Base-by-base conservation (phyloP, 2,113 vertebrate genomes). In the Solea senegalensis region DNA sequence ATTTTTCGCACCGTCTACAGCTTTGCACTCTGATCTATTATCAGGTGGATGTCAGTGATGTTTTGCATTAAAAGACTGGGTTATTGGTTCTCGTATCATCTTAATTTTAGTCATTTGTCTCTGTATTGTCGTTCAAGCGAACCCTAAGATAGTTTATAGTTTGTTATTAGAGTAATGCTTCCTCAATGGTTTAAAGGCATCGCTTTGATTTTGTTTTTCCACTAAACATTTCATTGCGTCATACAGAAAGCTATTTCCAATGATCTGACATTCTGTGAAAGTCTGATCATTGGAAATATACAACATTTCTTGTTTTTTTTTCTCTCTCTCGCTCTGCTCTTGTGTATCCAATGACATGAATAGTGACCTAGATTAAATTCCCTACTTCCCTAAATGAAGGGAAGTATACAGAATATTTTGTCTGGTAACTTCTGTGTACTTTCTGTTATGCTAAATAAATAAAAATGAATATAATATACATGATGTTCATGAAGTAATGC, bases 401-500 rank as follows among this genome's bases (percentile, higher is more conserved):
- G 57, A 46, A 80, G 41, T 9, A 16, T 46, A 77, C 69, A 85
- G 68, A 67, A 61, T 86, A 85, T 83, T 85, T 86, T 85, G 69
- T 79, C 52, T 76, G 62, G 61, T 78, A 72, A 65, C 62, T 76
- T 65, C 58, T 21, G 57, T 76, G 59, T 84, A 82, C 57, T 78
- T 86, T 89, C 81, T 53, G 49, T 80, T 61, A 83, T 65, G 58
- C 45, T 76, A 44, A 68, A 68, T 74, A 43, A 40, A 65, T 65
- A 54, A 74, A 65, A 51, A 62, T 0, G 4, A 8, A 52, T 11
- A 68, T 78, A 65, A 72, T 81, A 65, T 78, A 86, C 78, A 80
- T 76, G 74, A 84, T 83, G 80, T 87, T 86, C 80, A 80, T 86
- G 84, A 86, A 69, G 65, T 70, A 84, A 86, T 87, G 78, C 86